Base-by-base conservation (phyloP, 2,113 vertebrate genomes). In the Pithys albifrons region DNA sequence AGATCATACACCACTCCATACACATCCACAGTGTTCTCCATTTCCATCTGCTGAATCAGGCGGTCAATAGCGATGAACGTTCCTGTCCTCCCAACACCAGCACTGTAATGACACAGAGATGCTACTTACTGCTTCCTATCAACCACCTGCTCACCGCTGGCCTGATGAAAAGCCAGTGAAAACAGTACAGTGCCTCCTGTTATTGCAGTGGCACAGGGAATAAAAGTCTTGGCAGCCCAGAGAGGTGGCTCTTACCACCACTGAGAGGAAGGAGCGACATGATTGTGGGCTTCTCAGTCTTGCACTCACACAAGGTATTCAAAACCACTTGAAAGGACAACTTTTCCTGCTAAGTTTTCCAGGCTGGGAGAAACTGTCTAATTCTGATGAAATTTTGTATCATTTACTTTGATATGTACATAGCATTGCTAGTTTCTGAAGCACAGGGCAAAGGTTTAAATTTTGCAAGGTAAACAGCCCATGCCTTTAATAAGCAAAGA, bases 21-120 rank as follows among this genome's bases (percentile, higher is more conserved):
- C n/a, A 99, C 98, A 4, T 99, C 99, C 87, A 99, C 99, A 0
- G 88, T 89, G 37, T 97, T 98, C 95, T 99, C 99, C 54, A 98
- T 98, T 91, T 99, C 99, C 20, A 99, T 99, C 97, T 99, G 99
- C 94, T 98, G 99, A 94, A 99, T 98, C 55, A 99, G 98, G 19
- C 97, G 98, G 80, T 99, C 99, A 0, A 99, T 98, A 92, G 99
- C 98, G 33, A 99, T 99, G 84, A 99, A 99, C 1, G 99, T 99
- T 22, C 99, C 99, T 0, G 99, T 99, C 77, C 99, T 98, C 15
- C 99, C 99, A 0, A 99, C 99, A 2, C 99, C 99, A 48, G 99
- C 99, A 33, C 99, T 99, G 97, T 71, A 96, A 88, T 2, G 41
- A 71, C 76, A 96, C 0, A 0, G 3, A 41, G 39, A 91, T 52